Percentiles rank a stretch among this genome's conserved stretches.
Evolutionary conservation across 53 echinoderm and acorn worm genomes (phyloP).

Genomic region (Holothuria leucospilota): DNA sequence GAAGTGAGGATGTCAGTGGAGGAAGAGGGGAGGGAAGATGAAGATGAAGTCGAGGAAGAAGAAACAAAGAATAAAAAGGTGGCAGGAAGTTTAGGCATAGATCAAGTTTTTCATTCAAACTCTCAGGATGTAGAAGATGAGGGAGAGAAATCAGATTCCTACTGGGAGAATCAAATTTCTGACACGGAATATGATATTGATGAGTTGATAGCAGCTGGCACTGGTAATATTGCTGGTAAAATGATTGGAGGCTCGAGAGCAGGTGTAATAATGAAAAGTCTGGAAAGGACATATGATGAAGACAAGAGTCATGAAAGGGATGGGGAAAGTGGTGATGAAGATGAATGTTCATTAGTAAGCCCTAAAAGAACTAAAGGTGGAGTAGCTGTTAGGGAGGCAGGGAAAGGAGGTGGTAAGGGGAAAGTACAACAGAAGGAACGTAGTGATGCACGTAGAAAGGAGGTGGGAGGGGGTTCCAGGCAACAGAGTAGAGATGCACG

Average conservation of each 20-base stretch:
- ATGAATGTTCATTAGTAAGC: neutral
- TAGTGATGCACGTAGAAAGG: too few species aligned
- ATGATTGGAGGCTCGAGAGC: conserved; percentile 35
- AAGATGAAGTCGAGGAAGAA: neutral
- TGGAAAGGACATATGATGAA: conserved; percentile 25
- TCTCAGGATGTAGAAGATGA: neutral
- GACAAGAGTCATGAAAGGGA: conserved; percentile 13
- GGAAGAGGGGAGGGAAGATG: neutral
- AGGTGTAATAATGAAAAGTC: conserved; percentile 9
- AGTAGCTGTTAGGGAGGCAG: too few species aligned
- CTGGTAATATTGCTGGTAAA: conserved; percentile 4
- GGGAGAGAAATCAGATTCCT: conserved; percentile 2
- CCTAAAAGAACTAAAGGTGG: neutral
- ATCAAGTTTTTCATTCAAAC: too few species aligned
- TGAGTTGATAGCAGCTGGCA: neutral
- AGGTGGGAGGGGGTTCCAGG: too few species aligned
- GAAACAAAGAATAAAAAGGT: too few species aligned
- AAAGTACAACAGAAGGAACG: too few species aligned
- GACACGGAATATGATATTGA: conserved; percentile 32
- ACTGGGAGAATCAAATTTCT: conserved; percentile 36
- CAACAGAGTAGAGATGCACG: neutral
- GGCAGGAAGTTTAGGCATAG: neutral
- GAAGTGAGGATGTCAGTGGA: neutral
- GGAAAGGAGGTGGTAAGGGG: too few species aligned
- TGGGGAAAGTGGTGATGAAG: neutral